Evolutionary conservation across 2,113 vertebrate species (phyloP).

Genomic region (Ptilonorhynchus violaceus): DNA sequence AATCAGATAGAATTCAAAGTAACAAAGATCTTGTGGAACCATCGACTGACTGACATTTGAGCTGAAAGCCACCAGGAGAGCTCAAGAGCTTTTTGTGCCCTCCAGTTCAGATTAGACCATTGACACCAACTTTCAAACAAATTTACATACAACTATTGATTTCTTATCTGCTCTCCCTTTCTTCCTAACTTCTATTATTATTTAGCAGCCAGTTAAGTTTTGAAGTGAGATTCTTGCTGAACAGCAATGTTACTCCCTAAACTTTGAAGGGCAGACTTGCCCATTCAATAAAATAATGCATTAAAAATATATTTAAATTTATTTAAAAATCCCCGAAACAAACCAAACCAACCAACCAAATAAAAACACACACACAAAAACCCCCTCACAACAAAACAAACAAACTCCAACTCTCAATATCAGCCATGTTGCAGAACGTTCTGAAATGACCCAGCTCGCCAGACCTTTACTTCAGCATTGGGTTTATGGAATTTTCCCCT

Average conservation of each 20-base stretch:
- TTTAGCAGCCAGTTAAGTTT: background rate
- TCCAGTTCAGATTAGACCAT: background rate
- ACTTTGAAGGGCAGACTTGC: background rate
- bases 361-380: background rate
- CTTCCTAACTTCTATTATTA: background rate
- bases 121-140: background rate
- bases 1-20: background rate
- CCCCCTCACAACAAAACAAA: background rate
- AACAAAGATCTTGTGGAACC: background rate
- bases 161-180: background rate
- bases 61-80: background rate
- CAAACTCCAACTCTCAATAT: background rate
- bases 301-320: background rate
- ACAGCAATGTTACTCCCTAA: background rate
- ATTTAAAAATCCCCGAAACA: background rate
- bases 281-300: background rate
- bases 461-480: background rate
- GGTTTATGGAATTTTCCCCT: accelerated
- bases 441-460: background rate
- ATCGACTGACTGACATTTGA: background rate
- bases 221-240: background rate
- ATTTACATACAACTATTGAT: background rate
- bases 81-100: background rate
- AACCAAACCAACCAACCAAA: background rate
- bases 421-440: background rate